Conservation (phyloP, 2,113 vertebrate genomes). For the Petrocephalus microphthalmus region DNA sequence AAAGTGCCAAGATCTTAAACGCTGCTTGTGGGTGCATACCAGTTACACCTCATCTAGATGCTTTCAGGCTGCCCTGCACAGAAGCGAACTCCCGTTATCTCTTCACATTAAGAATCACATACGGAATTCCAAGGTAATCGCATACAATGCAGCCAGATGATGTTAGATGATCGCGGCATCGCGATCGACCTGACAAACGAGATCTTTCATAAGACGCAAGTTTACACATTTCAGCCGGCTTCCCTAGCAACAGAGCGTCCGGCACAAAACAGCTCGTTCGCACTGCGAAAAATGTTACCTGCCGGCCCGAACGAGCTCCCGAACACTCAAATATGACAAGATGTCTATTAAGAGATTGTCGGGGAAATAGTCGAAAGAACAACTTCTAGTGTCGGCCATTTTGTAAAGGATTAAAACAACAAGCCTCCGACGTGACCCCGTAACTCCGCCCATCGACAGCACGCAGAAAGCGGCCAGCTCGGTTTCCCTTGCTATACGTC, state of each 20-base stretch:
- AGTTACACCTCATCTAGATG: background rate
- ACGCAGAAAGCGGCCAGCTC: background rate
- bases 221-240: background rate
- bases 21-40: background rate
- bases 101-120: background rate
- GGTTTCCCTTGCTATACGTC: background rate
- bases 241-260: background rate
- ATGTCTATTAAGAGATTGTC: slow-evolving; percentile 68
- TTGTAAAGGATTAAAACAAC: slow-evolving; percentile 55
- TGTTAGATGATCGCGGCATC: background rate
- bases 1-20: background rate
- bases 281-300: slow-evolving; percentile 45
- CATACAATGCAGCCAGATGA: background rate
- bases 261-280: background rate
- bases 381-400: slow-evolving; percentile 56
- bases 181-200: background rate
- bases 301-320: slow-evolving; percentile 56
- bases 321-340: slow-evolving; percentile 57
- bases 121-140: background rate
- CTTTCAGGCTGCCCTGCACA: background rate
- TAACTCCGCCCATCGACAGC: background rate
- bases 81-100: background rate
- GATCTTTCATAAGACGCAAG: background rate
- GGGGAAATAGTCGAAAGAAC: slow-evolving; percentile 57
- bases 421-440: background rate